Evolutionary conservation across 30 jellyfish, hydroid and myxozoan species (phyloP).

Genomic region (Turritopsis dohrnii): DNA sequence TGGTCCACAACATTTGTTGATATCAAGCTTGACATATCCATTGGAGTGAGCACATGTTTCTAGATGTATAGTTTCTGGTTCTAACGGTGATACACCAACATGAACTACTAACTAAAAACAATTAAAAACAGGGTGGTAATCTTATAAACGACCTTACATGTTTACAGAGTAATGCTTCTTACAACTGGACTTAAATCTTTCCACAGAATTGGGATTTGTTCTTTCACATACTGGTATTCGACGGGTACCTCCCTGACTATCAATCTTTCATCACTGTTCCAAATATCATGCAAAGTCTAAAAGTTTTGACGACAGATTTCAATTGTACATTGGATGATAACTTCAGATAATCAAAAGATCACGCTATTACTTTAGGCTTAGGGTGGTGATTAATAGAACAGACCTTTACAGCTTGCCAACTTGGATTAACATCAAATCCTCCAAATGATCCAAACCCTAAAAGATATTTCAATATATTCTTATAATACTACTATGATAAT

Average conservation of each 20-base stretch:
- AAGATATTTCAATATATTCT: not conserved
- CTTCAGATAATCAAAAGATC: too few species aligned
- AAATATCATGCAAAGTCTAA: not conserved
- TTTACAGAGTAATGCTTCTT: not conserved
- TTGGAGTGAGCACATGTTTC: constrained; percentile 72
- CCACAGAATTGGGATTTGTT: constrained; percentile 45
- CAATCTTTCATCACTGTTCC: constrained; percentile 27
- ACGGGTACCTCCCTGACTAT: constrained; percentile 64
- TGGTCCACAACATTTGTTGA: constrained; percentile 38
- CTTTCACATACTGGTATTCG: constrained; percentile 51
- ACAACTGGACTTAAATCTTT: constrained; percentile 48
- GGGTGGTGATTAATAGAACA: not conserved
- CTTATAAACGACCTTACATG: not conserved
- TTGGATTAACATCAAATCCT: constrained; percentile 71
- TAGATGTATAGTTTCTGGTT: constrained; percentile 34
- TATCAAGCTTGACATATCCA: constrained; percentile 47
- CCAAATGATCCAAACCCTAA: constrained; percentile 90
- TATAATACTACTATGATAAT: not conserved
- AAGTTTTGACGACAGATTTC: too few species aligned
- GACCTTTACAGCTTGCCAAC: constrained; percentile 89
- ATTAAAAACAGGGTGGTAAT: not conserved
- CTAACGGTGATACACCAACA: constrained; percentile 78
- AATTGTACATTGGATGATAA: too few species aligned
- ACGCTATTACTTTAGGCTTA: not conserved
- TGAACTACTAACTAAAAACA: constrained; percentile 54